Conservation (phyloP, 1,140 invertebrate species). For the Drosophila fuyamai region DNA sequence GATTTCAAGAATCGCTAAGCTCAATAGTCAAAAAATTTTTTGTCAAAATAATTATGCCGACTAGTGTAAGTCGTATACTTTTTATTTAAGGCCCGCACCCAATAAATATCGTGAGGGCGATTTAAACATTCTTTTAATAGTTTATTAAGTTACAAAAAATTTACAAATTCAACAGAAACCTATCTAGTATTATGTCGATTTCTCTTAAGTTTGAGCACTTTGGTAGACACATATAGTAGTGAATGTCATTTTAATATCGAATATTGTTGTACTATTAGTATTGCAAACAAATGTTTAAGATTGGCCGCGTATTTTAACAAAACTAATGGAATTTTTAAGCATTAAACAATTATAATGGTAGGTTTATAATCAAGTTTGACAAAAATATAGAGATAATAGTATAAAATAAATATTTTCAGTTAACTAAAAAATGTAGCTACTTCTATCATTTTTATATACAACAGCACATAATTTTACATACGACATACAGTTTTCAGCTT, state of each 20-base stretch:
- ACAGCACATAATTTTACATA: constrained; percentile 39
- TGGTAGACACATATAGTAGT: constrained; percentile 70
- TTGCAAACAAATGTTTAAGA: constrained; percentile 18
- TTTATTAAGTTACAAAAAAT: constrained; percentile 71
- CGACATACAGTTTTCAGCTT: constrained; percentile 53
- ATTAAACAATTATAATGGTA: constrained; percentile 36
- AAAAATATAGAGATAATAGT: constrained; percentile 41
- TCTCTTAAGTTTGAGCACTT: constrained; percentile 71
- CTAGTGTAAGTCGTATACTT: too few relatives aligned
- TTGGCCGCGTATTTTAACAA: constrained; percentile 46
- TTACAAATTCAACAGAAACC: constrained; percentile 74
- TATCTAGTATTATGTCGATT: constrained; percentile 49
- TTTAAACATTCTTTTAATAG: too few relatives aligned
- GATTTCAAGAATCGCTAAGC: too few relatives aligned
- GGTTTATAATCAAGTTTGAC: constrained; percentile 16
- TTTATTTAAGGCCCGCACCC: too few relatives aligned
- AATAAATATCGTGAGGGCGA: too few relatives aligned
- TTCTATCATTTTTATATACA: constrained; percentile 34
- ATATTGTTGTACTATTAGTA: constrained; percentile 58
- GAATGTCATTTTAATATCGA: constrained; percentile 59
- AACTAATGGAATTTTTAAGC: constrained; percentile 56
- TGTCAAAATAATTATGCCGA: too few relatives aligned
- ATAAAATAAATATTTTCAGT: constrained; percentile 52
- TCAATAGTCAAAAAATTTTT: too few relatives aligned
- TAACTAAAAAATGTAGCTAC: constrained; percentile 26